These are phyloP conservation scores for Perca fluviatilis DNA, from an alignment of 2,113 vertebrate species.

Conservation along the genomic window DNA sequence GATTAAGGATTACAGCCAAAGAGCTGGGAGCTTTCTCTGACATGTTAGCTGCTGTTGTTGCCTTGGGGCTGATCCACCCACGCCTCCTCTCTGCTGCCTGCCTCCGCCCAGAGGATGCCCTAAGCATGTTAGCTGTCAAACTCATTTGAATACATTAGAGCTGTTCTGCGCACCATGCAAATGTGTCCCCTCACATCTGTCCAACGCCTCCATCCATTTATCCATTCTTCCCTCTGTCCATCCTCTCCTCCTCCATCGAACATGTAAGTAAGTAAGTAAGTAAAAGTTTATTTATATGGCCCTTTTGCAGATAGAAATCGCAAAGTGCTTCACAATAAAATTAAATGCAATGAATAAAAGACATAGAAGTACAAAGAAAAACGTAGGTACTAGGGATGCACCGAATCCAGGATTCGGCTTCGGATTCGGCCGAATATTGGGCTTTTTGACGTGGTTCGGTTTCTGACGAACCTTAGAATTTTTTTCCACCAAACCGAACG, in stretches of 20 bases:
- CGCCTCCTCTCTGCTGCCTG: conserved; percentile 1
- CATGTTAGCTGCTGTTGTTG: conserved; percentile 32
- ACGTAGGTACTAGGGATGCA: too few relatives aligned
- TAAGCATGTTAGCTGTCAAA: conserved; percentile 42
- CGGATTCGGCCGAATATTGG: too few relatives aligned
- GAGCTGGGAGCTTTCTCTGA: conserved; percentile 35
- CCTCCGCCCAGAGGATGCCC: not conserved
- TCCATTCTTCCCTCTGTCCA: not conserved
- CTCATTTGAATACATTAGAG: conserved; percentile 54
- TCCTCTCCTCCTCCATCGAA: not conserved
- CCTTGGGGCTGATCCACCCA: conserved; percentile 1
- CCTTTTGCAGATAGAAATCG: too few relatives aligned
- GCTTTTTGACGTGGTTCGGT: too few relatives aligned
- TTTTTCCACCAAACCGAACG: too few relatives aligned
- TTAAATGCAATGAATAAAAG: too few relatives aligned
- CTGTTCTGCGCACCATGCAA: conserved; percentile 54
- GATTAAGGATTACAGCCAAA: conserved; percentile 74
- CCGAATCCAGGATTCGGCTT: too few relatives aligned
- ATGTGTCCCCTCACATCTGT: conserved; percentile 26
- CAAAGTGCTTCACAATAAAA: too few relatives aligned
- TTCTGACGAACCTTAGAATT: too few relatives aligned
- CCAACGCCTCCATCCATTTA: not conserved
- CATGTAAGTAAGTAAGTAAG: not conserved
- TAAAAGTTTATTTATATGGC: too few relatives aligned
- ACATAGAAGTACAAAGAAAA: too few relatives aligned